phyloP scores from a whole-genome alignment of 2,113 vertebrate species.

The Apistogramma diplotaenia region DNA sequence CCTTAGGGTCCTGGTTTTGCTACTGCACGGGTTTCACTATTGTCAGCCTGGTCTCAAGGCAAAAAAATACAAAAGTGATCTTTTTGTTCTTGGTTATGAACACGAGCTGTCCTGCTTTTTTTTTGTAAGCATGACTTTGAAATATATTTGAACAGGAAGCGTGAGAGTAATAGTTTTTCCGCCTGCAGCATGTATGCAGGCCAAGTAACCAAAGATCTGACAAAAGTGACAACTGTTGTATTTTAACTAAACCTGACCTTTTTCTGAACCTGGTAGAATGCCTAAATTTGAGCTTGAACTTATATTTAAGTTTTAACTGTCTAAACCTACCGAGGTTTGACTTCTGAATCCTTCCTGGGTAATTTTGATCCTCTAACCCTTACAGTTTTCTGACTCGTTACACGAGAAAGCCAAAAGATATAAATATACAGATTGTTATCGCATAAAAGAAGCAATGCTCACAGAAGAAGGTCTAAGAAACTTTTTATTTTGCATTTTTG shows the following conservation, averaged over 20 bases:
- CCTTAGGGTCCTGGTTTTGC: constrained; percentile 22
- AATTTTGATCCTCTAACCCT: background rate
- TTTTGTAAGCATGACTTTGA: background rate
- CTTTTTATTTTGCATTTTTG: background rate
- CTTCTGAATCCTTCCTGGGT: background rate
- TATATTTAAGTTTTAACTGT: background rate
- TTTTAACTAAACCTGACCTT: background rate
- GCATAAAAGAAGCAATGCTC: background rate
- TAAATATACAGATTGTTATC: background rate
- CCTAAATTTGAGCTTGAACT: background rate
- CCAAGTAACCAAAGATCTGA: background rate
- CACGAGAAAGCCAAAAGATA: background rate
- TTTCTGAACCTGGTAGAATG: background rate
- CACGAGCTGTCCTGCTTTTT: background rate
- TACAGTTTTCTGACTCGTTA: background rate
- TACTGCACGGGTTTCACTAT: background rate
- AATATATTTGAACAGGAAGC: background rate
- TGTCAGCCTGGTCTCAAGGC: background rate
- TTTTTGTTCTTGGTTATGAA: background rate
- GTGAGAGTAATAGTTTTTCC: accelerated
- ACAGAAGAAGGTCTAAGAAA: background rate
- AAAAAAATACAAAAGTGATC: background rate
- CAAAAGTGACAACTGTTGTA: background rate
- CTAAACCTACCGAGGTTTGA: background rate
- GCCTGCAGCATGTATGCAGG: background rate